Evolutionary conservation across 1,140 invertebrate species (phyloP).

Genomic region (Copidosoma floridanum): DNA sequence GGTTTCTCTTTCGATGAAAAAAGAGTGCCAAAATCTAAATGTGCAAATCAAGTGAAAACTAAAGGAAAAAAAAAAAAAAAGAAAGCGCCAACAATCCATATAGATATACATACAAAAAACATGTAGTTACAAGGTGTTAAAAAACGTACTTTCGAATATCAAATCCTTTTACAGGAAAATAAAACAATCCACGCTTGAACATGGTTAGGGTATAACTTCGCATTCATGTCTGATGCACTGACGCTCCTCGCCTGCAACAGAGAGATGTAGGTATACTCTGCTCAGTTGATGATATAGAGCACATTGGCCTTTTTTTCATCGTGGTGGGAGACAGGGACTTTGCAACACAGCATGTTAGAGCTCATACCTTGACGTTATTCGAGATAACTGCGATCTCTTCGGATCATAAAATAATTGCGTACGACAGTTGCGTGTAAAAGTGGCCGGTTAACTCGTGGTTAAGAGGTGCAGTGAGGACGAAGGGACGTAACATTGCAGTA

Average conservation of each 20-base stretch:
- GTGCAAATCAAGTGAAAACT: neutral
- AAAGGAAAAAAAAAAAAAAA: neutral
- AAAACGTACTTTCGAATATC: conserved; percentile 54
- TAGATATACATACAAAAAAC: neutral
- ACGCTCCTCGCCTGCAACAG: conserved; percentile 49
- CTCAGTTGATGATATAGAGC: conserved; percentile 3
- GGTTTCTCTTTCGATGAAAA: no score
- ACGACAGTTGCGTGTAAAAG: no score
- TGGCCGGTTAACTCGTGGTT: no score
- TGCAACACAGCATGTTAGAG: no score
- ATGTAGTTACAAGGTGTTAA: no score
- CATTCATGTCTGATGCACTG: conserved; percentile 38
- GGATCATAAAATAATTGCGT: no score
- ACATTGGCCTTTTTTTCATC: neutral
- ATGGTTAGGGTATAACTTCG: conserved; percentile 39
- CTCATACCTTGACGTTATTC: no score
- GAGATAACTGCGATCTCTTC: no score
- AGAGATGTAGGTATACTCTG: conserved; percentile 21
- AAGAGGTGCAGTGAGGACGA: no score
- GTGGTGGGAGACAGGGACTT: no score
- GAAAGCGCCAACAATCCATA: neutral
- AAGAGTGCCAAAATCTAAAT: neutral
- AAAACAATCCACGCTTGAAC: conserved; percentile 50
- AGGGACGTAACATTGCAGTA: no score
- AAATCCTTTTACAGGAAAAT: conserved; percentile 53